Evolutionary conservation across 1,140 invertebrate genomes (phyloP).

Genomic region (Cyrtorhinus lividipennis): DNA sequence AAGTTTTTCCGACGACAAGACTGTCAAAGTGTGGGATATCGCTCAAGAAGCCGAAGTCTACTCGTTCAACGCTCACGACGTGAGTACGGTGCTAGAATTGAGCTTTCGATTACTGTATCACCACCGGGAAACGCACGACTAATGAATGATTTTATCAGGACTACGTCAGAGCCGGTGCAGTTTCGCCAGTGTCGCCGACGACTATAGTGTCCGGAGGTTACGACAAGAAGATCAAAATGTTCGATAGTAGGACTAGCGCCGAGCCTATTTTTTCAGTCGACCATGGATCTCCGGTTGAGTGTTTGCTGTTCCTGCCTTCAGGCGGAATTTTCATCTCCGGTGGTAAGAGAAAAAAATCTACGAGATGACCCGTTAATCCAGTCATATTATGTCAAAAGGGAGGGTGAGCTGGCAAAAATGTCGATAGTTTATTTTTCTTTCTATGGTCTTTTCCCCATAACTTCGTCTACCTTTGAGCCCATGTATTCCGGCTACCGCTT

Average conservation of each 20-base stretch:
- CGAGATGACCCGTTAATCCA: too few species aligned
- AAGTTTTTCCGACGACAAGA: conserved; percentile 89
- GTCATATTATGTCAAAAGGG: not conserved
- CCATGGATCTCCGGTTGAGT: conserved; percentile 83
- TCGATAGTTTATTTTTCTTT: not conserved
- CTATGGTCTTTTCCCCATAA: conserved; percentile 17
- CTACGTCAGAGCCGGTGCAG: conserved; percentile 65
- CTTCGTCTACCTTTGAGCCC: too few species aligned
- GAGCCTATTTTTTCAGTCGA: conserved; percentile 58
- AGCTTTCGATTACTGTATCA: not conserved
- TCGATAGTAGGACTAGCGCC: conserved; percentile 62
- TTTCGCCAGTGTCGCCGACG: conserved; percentile 58
- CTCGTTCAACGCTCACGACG: conserved; percentile 53
- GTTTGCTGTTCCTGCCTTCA: conserved; percentile 71
- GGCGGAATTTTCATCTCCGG: conserved; percentile 84
- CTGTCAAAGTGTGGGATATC: conserved; percentile 80
- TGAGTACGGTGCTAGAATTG: conserved; percentile 22
- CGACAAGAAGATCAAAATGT: conserved; percentile 80
- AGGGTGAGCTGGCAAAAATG: not conserved
- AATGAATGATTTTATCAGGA: too few species aligned
- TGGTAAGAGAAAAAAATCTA: too few species aligned
- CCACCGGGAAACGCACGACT: too few species aligned
- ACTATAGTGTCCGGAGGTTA: conserved; percentile 81
- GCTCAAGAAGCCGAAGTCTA: conserved; percentile 52
- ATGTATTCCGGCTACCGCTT: too few species aligned